phyloP scores from a whole-genome alignment of 2,888 invertebrate genomes.

The Tetranychus piercei region DNA sequence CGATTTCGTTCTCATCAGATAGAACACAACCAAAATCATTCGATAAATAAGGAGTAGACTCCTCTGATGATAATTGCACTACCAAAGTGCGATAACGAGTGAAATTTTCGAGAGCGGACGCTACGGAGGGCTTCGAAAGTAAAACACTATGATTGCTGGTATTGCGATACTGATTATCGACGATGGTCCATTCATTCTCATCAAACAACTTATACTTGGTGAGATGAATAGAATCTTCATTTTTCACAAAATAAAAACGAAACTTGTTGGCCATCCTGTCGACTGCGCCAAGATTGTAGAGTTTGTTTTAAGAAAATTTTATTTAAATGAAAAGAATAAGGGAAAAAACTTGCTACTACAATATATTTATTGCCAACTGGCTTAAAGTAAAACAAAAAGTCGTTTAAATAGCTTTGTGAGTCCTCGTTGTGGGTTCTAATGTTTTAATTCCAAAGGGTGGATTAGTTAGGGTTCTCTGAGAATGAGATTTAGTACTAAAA shows the following conservation, averaged over 20 bases:
- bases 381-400: no score
- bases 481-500: no score
- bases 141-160: not conserved
- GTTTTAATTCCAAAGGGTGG: no score
- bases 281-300: not conserved
- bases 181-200: not conserved
- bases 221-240: not conserved
- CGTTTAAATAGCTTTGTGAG: no score
- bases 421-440: no score
- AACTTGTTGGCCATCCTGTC: conserved; percentile 1
- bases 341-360: no score
- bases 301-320: not conserved
- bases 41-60: not conserved
- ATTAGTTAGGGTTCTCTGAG: no score
- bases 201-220: not conserved
- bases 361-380: no score
- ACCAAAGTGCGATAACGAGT: not conserved
- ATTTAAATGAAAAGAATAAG: no score
- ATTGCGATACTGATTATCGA: not conserved
- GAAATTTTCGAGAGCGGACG: not conserved
- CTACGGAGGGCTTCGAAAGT: conserved; percentile 7
- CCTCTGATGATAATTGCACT: not conserved
- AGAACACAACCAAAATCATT: not conserved
- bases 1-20: no score
- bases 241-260: not conserved